These are phyloP conservation scores for Microcebus griseorufus DNA, from an alignment of 2,113 vertebrate genomes.

Conservation along the genomic window DNA sequence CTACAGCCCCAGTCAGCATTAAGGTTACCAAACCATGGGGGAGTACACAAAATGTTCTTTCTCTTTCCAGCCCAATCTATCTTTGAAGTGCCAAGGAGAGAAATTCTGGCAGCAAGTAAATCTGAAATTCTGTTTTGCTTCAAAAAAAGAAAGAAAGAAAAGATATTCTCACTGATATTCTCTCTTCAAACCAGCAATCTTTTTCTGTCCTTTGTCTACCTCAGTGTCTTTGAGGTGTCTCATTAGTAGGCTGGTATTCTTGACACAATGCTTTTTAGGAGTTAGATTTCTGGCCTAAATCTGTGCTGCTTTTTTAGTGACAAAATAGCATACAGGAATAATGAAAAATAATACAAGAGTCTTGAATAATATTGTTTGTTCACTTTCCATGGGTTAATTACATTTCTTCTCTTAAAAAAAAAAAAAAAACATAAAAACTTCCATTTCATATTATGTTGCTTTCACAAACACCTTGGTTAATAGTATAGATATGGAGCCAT, in stretches of 20 bases:
- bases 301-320: conserved; percentile 40
- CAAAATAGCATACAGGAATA: conserved; percentile 20
- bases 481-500: background rate
- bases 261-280: conserved; percentile 29
- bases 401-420: conserved; percentile 22
- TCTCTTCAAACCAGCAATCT: background rate
- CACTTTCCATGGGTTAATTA: conserved; percentile 54
- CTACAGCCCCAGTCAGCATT: background rate
- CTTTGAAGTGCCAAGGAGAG: conserved; percentile 12
- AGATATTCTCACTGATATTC: background rate
- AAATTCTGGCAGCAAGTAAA: background rate
- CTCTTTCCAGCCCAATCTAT: conserved; percentile 16
- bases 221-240: conserved; percentile 20
- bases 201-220: background rate
- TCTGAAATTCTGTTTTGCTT: conserved; percentile 63
- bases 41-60: conserved; percentile 12
- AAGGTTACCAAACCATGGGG: background rate
- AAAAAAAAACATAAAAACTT: background rate
- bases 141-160: background rate
- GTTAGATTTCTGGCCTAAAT: conserved; percentile 47
- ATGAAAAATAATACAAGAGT: conserved; percentile 45
- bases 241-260: background rate
- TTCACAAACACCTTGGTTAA: background rate
- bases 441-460: conserved; percentile 34
- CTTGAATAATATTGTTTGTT: conserved; percentile 56